Base-by-base conservation (phyloP, 2,888 invertebrate species). In the Frankliniella intonsa region DNA sequence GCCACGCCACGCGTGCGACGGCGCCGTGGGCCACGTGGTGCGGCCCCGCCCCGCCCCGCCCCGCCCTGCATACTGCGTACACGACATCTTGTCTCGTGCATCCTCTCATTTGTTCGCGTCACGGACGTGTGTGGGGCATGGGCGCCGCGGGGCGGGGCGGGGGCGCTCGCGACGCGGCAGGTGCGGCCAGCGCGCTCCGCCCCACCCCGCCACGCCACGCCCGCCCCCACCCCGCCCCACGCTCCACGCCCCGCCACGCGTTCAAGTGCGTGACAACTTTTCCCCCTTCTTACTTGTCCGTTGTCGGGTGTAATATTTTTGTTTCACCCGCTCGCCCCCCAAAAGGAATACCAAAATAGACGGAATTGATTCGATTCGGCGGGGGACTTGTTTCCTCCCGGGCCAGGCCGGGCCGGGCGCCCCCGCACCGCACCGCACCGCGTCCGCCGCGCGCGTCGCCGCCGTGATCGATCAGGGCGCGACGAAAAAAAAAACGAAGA, bases 31-130 rank as follows among this genome's bases (percentile, higher is more conserved):
- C 14, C 55, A 19, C 55, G 55, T 55, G 55, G 19, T 19, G 55
- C 38, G 3, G 38, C 5, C 38, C 38, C 38, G 38, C 38, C 38
- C 38, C 38, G 38, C 38, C 38, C 38, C 38, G 38, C 38, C 38
- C 38, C 38, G 38, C 38, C 38, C 38, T 38, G 38, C 38, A 38
- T 38, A 38, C 38, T 38, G 38, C 5, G 38, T 38, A 38, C 38
- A 5, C 38, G 38, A 38, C 38, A 38, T 38, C 38, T 38, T 38
- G 69, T 25, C 69, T 76, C 69, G 10, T 76, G 69, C 69, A 76
- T 76, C 25, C 69, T 25, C 69, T 76, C 69, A 76, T 76, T 76
- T 76, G 69, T 76, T 76, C 69, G 12, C 69, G 69, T 76, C 69
- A 76, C 69, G 25, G 69, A 62, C 62, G 62, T 62, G 62, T 38